Evolutionary conservation across 2,113 vertebrate species (phyloP), one percentile per base, ranked within the genome.

Genomic region (Bolborhynchus lineola): DNA sequence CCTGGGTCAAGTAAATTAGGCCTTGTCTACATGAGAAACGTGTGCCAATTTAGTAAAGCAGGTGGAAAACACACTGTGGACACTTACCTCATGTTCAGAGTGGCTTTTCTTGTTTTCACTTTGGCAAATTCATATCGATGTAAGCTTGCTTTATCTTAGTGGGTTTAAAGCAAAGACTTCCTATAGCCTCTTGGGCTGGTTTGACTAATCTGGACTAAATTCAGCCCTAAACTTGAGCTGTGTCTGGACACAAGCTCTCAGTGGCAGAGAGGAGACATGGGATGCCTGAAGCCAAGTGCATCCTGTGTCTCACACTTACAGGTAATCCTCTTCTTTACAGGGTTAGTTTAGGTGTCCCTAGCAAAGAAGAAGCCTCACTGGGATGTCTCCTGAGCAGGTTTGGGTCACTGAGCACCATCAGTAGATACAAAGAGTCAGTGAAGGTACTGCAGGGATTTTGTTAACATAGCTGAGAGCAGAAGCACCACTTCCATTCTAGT

Each of bases 31-130:
- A 13, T 47, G 79, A 92, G 85, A n/a, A 93, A 88, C 75, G 24
- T 21, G 79, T 60, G 94, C 75, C 46, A 47, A 29, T 78, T 86
- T 10, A n/a, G 81, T 78, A 84, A 86, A 93, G 47, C 95, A 96
- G 93, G 93, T 96, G 95, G 79, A 92, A 78, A 90, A 25, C 82
- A 62, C 50, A 9, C 82, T 6, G 37, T 9, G 79, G 87, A 82
- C 85, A 13, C 93, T 92, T 75, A 72, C 76, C 82, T 96, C 82
- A 67, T 33, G 69, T 39, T 83, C 62, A 31, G 5, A 14, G 81
- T 25, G 60, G 16, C 62, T 78, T 70, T 47, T 57, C 37, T 76
- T 46, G 24, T 62, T 83, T 53, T 29, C 7, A 0, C 39, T 53
- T 20, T 6, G 16, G 75, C 31, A 31, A 4, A 0, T 26, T 70